These are phyloP conservation scores for Poicephalus gulielmi DNA, from an alignment of 2,113 vertebrate genomes.

Conservation along the genomic window DNA sequence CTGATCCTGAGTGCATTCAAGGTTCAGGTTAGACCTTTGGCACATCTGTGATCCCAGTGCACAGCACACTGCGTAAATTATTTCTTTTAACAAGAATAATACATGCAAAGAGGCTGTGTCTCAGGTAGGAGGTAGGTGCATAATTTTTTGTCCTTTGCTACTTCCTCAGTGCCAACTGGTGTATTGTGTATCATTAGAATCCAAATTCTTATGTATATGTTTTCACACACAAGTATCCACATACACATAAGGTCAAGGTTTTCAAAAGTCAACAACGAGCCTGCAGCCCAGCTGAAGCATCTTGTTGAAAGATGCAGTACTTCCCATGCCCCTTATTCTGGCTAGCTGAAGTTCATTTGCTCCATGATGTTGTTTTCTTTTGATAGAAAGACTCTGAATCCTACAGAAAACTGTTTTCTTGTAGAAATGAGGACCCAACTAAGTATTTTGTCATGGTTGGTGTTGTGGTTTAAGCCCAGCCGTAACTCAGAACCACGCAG, in stretches of 20 bases:
- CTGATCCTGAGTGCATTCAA: neutral
- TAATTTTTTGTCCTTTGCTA: neutral
- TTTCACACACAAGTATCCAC: neutral
- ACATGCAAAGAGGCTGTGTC: neutral
- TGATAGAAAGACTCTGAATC: neutral
- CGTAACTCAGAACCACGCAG: too few relatives aligned
- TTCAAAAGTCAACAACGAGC: neutral
- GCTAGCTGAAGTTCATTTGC: neutral
- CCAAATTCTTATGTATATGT: neutral
- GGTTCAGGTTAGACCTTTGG: neutral
- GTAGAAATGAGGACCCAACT: slow-evolving; percentile 3
- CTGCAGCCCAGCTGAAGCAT: neutral
- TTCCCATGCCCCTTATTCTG: neutral
- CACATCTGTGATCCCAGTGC: neutral
- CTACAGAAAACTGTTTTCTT: neutral
- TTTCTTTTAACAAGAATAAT: neutral
- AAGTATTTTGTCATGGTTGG: slow-evolving; percentile 57
- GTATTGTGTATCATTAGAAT: neutral
- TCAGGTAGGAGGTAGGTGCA: neutral
- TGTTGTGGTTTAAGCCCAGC: neutral
- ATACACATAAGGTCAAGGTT: neutral
- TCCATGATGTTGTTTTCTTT: neutral
- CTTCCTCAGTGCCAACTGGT: neutral
- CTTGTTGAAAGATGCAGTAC: neutral
- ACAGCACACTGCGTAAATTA: neutral